Conservation (phyloP, 2,113 vertebrate species). For the Girardinichthys multiradiatus region DNA sequence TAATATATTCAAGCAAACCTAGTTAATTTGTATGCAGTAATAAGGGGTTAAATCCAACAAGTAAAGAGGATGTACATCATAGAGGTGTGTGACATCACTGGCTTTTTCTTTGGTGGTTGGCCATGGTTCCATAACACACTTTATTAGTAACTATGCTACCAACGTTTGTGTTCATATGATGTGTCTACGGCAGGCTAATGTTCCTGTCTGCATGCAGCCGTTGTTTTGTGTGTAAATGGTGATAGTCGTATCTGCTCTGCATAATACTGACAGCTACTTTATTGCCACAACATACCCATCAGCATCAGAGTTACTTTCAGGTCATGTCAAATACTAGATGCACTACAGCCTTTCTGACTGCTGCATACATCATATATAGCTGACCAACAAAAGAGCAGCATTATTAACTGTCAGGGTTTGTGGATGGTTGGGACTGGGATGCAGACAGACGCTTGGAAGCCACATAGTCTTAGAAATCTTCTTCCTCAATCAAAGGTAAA, state of each 20-base stretch:
- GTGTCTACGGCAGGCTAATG: not conserved
- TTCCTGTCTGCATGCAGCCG: not conserved
- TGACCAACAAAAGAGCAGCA: slow-evolving; percentile 46
- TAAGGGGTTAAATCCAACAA: slow-evolving; percentile 4
- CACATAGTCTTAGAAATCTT: too few relatives aligned
- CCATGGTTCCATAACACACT: slow-evolving; percentile 25
- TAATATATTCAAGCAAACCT: slow-evolving; percentile 5
- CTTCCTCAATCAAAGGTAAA: too few relatives aligned
- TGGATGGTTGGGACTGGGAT: too few relatives aligned
- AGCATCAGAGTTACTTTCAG: slow-evolving; percentile 30
- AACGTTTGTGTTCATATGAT: slow-evolving; percentile 8
- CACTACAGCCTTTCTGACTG: slow-evolving; percentile 13
- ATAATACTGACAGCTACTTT: slow-evolving; percentile 45
- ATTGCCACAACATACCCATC: not conserved
- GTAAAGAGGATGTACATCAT: not conserved
- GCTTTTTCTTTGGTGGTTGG: not conserved
- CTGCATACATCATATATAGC: slow-evolving; percentile 49
- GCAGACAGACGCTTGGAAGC: too few relatives aligned
- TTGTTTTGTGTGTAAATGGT: not conserved
- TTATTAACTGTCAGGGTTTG: too few relatives aligned
- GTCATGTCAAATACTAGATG: slow-evolving; percentile 32
- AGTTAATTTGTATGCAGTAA: slow-evolving; percentile 2
- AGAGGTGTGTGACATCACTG: slow-evolving; percentile 28
- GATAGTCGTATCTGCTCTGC: slow-evolving; percentile 29
- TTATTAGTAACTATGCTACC: slow-evolving; percentile 4